Base-by-base conservation (phyloP, 2,113 vertebrate genomes). In the Tetraodon nigroviridis region DNA sequence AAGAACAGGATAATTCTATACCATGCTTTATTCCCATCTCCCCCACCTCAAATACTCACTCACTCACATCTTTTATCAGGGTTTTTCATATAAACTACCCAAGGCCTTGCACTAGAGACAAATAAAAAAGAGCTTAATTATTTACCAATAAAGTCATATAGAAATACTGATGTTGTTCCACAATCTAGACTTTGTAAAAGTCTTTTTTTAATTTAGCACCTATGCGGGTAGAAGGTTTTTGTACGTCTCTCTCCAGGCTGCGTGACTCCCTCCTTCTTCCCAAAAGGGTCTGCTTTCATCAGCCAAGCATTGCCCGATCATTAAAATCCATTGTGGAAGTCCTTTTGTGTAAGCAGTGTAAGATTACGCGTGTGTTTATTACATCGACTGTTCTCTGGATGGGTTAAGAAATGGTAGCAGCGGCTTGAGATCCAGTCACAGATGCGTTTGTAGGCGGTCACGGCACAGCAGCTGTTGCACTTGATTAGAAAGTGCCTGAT, bases 291-390 rank as follows among this genome's bases (percentile, higher is more conserved):
- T 80, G 64, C 59, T 67, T 78, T 75, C 68, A 62, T 57, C 7
- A 16, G 58, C 79, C 60, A 69, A 78, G 58, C 51, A 55, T 49
- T 67, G 74, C 79, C 61, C 80, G 68, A 82, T 80, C 50, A 7
- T 55, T 20, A 55, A 55, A 72, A 73, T 81, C 63, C 24, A 37
- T 82, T 64, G 70, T 58, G 57, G 68, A 74, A 76, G 59, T 60
- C 41, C 68, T 71, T 81, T 79, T 78, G 75, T 87, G 58, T 51
- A 6, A 64, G 76, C 41, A 16, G 69, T 67, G 37, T 82, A 55
- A 81, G 66, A 79, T 85, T 79, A 77, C 76, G 84, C 62, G 64
- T 49, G 32, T 55, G 55, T 50, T 76, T 76, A 71, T 80, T 73
- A 72, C 41, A 52, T 59, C 58, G 52, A 44, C 67, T 55, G 19